phyloP scores from a whole-genome alignment of 2,797 vertebrate genomes.

The Acrocephalus scirpaceus region DNA sequence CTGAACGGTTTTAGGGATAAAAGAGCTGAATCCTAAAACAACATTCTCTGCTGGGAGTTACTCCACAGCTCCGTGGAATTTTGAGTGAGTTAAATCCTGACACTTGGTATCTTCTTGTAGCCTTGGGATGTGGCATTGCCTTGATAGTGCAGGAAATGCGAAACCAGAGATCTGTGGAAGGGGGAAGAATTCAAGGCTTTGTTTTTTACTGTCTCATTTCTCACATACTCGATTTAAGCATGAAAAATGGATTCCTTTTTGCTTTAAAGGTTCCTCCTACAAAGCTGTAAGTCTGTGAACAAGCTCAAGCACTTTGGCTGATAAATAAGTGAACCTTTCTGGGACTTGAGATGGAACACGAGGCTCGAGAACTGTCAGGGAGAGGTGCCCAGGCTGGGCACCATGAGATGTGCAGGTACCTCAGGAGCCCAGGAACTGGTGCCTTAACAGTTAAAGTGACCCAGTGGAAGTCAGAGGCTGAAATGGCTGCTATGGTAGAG shows the following conservation, averaged over 20 bases:
- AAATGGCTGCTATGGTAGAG: background rate
- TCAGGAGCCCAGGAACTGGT: background rate
- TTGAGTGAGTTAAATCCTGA: background rate
- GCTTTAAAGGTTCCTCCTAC: background rate
- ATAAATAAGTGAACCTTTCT: background rate
- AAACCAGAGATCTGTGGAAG: accelerated
- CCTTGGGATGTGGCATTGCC: background rate
- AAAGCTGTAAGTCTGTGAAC: background rate
- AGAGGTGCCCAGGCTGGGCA: background rate
- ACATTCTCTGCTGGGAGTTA: background rate
- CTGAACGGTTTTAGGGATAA: background rate
- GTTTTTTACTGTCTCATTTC: background rate
- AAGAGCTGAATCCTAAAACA: background rate
- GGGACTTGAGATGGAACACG: accelerated
- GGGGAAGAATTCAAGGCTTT: background rate
- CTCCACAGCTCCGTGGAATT: background rate
- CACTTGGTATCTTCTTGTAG: background rate
- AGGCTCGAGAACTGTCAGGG: accelerated
- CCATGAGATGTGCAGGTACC: background rate
- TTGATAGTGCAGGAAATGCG: background rate
- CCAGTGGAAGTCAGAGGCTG: background rate
- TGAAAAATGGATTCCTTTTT: background rate
- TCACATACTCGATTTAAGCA: background rate
- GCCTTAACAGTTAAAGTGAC: background rate
- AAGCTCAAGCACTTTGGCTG: background rate